Percentiles rank a stretch among this genome's conserved stretches.
phyloP scores from a whole-genome alignment of 1,140 invertebrate genomes.

The Agrypnia vestita region DNA sequence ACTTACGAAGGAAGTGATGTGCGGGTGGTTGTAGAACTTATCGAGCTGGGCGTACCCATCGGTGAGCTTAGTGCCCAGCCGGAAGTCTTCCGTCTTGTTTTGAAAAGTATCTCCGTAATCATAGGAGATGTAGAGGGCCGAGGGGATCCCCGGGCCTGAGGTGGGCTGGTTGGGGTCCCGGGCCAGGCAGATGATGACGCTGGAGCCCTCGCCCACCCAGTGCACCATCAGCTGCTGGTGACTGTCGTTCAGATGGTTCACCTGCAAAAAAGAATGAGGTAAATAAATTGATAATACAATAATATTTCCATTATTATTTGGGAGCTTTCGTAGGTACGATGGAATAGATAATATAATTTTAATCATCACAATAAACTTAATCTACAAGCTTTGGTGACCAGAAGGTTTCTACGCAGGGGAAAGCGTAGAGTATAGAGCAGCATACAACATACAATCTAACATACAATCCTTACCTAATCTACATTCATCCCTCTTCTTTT shows the following conservation, averaged over 20 bases:
- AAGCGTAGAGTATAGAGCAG: too few species aligned
- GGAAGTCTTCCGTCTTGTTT: slow-evolving; percentile 82
- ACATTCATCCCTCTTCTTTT: too few species aligned
- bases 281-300: not conserved
- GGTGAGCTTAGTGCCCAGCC: slow-evolving; percentile 70
- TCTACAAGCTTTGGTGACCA: too few species aligned
- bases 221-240: slow-evolving; percentile 92
- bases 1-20: slow-evolving; percentile 63
- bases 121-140: slow-evolving; percentile 87
- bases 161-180: slow-evolving; percentile 76
- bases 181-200: slow-evolving; percentile 90
- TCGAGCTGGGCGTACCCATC: slow-evolving; percentile 81
- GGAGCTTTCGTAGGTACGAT: not conserved
- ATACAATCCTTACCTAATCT: too few species aligned
- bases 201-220: slow-evolving; percentile 89
- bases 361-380: too few species aligned
- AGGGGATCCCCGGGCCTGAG: slow-evolving; percentile 72
- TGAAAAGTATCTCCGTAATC: slow-evolving; percentile 88
- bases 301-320: not conserved
- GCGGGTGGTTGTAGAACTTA: slow-evolving; percentile 89
- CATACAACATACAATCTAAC: too few species aligned
- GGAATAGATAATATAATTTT: too few species aligned
- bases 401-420: too few species aligned
- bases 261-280: slow-evolving; percentile 67
- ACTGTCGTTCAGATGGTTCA: slow-evolving; percentile 84